Percentiles rank a stretch among this genome's conserved stretches.
Conservation (phyloP, 2,113 vertebrate species). For the Passer montanus region DNA sequence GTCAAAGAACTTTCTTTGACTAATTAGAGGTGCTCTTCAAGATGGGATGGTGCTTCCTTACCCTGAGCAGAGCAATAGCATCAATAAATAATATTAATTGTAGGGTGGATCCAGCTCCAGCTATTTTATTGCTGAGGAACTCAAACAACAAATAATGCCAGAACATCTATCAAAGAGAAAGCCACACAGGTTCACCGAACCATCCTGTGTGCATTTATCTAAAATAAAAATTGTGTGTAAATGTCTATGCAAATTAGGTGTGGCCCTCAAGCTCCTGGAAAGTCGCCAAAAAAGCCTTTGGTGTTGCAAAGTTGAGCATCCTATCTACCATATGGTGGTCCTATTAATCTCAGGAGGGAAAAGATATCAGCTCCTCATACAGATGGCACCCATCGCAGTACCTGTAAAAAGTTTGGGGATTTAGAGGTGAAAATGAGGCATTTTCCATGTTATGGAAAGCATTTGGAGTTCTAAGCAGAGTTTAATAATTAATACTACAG, state of each 20-base stretch:
- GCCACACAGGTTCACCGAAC: not conserved
- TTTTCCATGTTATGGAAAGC: not conserved
- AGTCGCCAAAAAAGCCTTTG: conserved; percentile 24
- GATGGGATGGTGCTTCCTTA: not conserved
- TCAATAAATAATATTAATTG: conserved; percentile 52
- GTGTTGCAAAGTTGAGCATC: conserved; percentile 56
- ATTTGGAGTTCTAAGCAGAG: not conserved
- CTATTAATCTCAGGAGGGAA: not conserved
- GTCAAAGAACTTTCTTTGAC: not conserved
- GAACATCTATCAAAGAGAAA: conserved; percentile 5
- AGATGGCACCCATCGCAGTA: conserved; percentile 13
- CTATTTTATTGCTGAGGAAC: not conserved
- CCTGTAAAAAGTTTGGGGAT: conserved; percentile 10
- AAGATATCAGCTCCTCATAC: not conserved
- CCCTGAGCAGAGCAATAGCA: not conserved
- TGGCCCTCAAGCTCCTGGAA: conserved; percentile 55
- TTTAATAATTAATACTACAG: not conserved
- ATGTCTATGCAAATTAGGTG: conserved; percentile 47
- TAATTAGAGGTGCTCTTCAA: conserved; percentile 12
- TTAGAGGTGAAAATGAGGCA: rapidly evolving
- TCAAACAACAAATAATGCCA: conserved; percentile 3
- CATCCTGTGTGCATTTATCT: not conserved
- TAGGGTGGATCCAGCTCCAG: not conserved
- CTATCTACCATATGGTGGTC: conserved; percentile 44
- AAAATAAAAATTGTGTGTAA: conserved; percentile 57